Evolutionary conservation across 2,113 vertebrate species (phyloP).

Genomic region (Nyctereutes procyonoides): DNA sequence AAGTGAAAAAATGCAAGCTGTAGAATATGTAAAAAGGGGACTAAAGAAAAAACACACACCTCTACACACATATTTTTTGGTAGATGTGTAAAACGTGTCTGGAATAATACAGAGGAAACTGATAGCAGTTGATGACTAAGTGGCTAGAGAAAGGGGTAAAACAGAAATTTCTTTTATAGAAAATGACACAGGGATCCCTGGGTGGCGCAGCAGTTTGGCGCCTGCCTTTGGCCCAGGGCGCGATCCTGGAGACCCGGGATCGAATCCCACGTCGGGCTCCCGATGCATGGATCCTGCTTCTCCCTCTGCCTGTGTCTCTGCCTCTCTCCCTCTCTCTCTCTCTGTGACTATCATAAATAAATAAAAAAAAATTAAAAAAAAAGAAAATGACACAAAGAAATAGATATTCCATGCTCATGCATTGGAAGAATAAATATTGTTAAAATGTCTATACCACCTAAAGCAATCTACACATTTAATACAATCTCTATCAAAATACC

Average conservation of each 20-base stretch:
- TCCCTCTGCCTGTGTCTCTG: too few species aligned
- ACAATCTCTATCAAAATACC: too few species aligned
- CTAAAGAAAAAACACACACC: neutral
- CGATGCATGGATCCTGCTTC: too few species aligned
- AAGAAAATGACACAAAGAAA: neutral
- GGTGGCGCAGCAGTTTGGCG: too few species aligned
- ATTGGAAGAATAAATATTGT: neutral
- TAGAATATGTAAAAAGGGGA: neutral
- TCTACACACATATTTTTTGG: neutral
- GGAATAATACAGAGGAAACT: neutral
- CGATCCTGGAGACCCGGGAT: too few species aligned
- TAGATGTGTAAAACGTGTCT: neutral
- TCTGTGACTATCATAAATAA: too few species aligned
- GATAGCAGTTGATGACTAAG: neutral
- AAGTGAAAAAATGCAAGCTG: neutral
- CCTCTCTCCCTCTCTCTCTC: too few species aligned
- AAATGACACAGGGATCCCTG: too few species aligned
- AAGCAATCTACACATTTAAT: too few species aligned
- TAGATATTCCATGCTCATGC: neutral
- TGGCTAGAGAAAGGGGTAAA: neutral
- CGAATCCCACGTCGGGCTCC: too few species aligned
- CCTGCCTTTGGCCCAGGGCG: too few species aligned
- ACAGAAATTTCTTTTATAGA: neutral
- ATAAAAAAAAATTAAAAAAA: too few species aligned
- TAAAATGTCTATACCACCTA: neutral